phyloP scores from a whole-genome alignment of 2,113 vertebrate genomes.

The Embiotoca jacksoni region DNA sequence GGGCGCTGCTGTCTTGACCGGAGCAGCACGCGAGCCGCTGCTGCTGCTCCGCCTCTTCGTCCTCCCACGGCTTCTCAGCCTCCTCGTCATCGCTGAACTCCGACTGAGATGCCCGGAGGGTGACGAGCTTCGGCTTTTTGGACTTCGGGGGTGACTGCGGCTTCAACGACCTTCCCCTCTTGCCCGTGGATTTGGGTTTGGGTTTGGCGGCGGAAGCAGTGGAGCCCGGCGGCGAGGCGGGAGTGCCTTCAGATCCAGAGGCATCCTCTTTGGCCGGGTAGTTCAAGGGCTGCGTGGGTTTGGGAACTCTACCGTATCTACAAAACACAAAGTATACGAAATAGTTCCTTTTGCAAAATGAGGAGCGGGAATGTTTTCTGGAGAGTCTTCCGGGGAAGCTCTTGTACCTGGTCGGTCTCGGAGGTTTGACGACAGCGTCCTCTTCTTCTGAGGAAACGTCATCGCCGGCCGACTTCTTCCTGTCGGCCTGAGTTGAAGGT shows the following conservation, averaged over 20 bases:
- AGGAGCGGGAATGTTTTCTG: neutral
- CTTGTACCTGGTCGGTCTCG: conserved; percentile 75
- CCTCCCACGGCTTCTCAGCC: conserved; percentile 43
- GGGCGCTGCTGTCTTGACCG: conserved; percentile 87
- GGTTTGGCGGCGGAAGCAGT: conserved; percentile 33
- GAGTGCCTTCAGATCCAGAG: conserved; percentile 36
- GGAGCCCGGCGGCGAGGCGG: conserved; percentile 8
- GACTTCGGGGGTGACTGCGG: conserved; percentile 60
- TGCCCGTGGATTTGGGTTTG: conserved; percentile 43
- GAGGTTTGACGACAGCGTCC: conserved; percentile 54
- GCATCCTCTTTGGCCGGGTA: conserved; percentile 73
- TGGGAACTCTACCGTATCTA: conserved; percentile 82
- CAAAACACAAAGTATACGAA: conserved; percentile 10
- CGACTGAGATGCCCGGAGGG: conserved; percentile 87
- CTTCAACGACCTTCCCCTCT: conserved; percentile 79
- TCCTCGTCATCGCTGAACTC: conserved; percentile 87
- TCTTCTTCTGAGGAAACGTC: conserved; percentile 66
- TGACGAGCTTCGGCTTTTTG: conserved; percentile 87
- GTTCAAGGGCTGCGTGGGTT: conserved; percentile 74
- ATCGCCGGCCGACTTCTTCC: conserved; percentile 22
- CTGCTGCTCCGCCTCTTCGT: conserved; percentile 71
- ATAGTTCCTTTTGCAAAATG: too few relatives aligned
- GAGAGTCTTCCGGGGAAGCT: neutral
- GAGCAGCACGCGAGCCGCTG: conserved; percentile 69
- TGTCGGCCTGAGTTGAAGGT: conserved; percentile 9